These are phyloP conservation scores for Cyphomyrmex costatus DNA, from an alignment of 1,140 invertebrate genomes.

Conservation along the genomic window DNA sequence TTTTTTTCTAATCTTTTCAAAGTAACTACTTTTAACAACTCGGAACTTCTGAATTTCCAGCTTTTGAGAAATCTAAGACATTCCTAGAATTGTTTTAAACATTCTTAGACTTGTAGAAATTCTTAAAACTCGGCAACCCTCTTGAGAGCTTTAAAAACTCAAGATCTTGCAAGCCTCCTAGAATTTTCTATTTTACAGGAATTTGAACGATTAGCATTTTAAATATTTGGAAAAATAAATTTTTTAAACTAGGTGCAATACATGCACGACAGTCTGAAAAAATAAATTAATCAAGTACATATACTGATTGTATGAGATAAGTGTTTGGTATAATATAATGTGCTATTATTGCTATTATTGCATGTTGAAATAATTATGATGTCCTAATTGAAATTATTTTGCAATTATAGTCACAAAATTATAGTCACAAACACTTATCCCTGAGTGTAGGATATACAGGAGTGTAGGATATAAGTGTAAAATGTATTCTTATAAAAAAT, in stretches of 20 bases:
- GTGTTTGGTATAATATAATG: no score
- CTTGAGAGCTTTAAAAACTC: not conserved
- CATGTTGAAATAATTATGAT: no score
- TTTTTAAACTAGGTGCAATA: not conserved
- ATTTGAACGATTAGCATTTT: not conserved
- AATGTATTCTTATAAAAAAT: no score
- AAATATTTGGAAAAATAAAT: not conserved
- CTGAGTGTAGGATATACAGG: no score
- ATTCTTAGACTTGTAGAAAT: not conserved
- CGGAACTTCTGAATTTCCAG: not conserved
- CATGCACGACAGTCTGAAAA: not conserved
- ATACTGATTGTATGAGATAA: no score
- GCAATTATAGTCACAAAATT: no score
- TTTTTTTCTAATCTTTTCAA: not conserved
- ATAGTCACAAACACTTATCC: no score
- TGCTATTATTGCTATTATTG: no score
- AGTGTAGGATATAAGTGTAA: no score
- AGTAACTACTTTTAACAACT: not conserved
- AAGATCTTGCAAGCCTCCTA: not conserved
- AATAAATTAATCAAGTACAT: not conserved
- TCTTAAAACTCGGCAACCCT: not conserved
- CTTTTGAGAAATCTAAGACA: not conserved
- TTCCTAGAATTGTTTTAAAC: not conserved
- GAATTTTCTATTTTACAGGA: not conserved
- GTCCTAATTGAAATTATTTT: no score